phyloP scores from a whole-genome alignment of 2,113 vertebrate genomes.

The Myrmecophaga tridactyla region DNA sequence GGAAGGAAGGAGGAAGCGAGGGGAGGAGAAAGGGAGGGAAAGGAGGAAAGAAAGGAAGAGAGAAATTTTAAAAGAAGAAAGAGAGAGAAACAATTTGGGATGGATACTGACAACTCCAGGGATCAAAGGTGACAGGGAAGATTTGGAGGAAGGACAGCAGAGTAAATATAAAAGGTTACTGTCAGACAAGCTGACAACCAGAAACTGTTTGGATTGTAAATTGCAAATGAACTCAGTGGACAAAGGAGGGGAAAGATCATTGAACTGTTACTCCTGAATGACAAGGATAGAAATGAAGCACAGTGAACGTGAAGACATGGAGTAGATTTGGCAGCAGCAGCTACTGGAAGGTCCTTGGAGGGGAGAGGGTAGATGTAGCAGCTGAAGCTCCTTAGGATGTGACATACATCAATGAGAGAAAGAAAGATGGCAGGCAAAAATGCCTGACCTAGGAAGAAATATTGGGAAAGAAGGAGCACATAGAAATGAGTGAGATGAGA shows the following conservation, averaged over 20 bases:
- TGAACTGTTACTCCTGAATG: constrained; percentile 82
- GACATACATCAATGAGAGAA: constrained; percentile 61
- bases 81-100: constrained; percentile 27
- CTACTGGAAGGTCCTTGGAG: constrained; percentile 51
- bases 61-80: not conserved
- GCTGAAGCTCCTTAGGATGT: constrained; percentile 52
- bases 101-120: constrained; percentile 70
- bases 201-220: constrained; percentile 81
- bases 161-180: constrained; percentile 75
- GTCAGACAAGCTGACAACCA: constrained; percentile 80
- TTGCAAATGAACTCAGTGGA: constrained; percentile 81
- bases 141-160: constrained; percentile 65
- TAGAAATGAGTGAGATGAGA: constrained; percentile 57
- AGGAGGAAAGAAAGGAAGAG: not conserved
- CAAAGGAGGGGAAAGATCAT: constrained; percentile 81
- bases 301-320: constrained; percentile 53
- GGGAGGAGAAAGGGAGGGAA: too few relatives aligned
- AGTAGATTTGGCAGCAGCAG: constrained; percentile 68
- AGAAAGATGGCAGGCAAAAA: constrained; percentile 50
- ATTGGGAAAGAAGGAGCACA: constrained; percentile 43
- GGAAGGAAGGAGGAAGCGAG: too few relatives aligned
- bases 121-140: constrained; percentile 75
- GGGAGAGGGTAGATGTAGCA: not conserved
- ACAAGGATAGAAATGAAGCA: constrained; percentile 73
- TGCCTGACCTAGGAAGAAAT: constrained; percentile 44